Evolutionary conservation across 1,140 invertebrate species (phyloP).

Genomic region (Streblospio benedicti): DNA sequence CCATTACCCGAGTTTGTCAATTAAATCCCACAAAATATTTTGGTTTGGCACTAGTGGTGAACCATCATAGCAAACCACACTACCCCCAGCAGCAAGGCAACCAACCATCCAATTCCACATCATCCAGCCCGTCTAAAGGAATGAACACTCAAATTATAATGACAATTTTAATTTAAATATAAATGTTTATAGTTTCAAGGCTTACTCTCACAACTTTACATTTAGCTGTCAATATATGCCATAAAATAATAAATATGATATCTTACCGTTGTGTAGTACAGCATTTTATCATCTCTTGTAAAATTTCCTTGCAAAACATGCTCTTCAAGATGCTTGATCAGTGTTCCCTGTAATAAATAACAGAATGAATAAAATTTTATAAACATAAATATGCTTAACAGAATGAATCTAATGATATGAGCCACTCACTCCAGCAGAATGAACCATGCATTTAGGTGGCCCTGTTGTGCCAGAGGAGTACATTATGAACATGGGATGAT

Average conservation of each 20-base stretch:
- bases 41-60: constrained; percentile 51
- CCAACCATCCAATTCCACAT: constrained; percentile 57
- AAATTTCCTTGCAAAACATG: constrained; percentile 54
- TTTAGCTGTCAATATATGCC: not conserved
- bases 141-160: not conserved
- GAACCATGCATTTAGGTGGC: constrained; percentile 57
- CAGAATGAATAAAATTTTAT: not conserved
- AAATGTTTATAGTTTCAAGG: not conserved
- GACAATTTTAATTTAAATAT: not conserved
- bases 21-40: constrained; percentile 52
- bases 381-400: not conserved
- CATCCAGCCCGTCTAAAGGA: constrained; percentile 54
- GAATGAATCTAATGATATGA: too few relatives aligned
- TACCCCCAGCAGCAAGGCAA: constrained; percentile 45
- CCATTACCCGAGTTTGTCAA: constrained; percentile 50
- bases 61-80: constrained; percentile 57
- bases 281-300: constrained; percentile 49
- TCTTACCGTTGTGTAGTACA: constrained; percentile 56
- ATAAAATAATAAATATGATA: not conserved
- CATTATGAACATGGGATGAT: constrained; percentile 57
- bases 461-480: constrained; percentile 59
- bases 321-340: constrained; percentile 55
- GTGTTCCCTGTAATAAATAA: constrained; percentile 48
- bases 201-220: not conserved
- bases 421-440: constrained; percentile 55